Conservation (phyloP, 1,140 invertebrate genomes). For the Pissodes strobi region DNA sequence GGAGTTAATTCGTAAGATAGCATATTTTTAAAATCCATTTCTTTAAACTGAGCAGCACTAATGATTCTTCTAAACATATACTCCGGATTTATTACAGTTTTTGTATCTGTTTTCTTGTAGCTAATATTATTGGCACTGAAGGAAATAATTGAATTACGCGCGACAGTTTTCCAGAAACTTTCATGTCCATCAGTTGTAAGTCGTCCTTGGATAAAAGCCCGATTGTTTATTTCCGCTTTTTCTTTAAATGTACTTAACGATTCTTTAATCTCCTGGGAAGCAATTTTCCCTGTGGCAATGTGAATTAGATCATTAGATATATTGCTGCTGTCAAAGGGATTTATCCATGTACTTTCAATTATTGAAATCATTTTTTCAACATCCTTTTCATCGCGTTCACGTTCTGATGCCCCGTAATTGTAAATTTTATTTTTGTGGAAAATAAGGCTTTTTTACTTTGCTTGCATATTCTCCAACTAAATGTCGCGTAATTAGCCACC, state of each 20-base stretch:
- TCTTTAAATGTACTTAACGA: neutral
- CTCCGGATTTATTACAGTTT: neutral
- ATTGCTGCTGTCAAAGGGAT: slow-evolving; percentile 2
- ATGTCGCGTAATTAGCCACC: neutral
- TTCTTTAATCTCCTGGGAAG: neutral
- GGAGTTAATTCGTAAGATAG: slow-evolving; percentile 1
- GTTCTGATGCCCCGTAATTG: neutral
- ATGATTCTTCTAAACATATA: neutral
- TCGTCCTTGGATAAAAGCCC: neutral
- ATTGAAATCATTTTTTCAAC: slow-evolving; percentile 2
- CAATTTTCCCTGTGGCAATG: no score
- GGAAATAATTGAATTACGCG: neutral
- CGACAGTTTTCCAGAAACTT: no score
- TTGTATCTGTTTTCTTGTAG: neutral
- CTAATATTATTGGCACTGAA: neutral
- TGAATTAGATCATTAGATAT: neutral
- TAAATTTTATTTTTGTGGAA: neutral
- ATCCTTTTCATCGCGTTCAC: neutral
- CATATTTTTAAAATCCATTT: neutral
- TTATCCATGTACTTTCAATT: slow-evolving; percentile 12
- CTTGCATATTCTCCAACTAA: neutral
- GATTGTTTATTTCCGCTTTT: neutral
- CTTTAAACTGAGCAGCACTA: neutral
- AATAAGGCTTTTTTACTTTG: neutral
- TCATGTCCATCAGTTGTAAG: no score